A percentile compares a stretch with the other conserved stretches of the same genome.
Evolutionary conservation across 2,888 invertebrate genomes (phyloP).

Genomic region (Abrostola tripartita): DNA sequence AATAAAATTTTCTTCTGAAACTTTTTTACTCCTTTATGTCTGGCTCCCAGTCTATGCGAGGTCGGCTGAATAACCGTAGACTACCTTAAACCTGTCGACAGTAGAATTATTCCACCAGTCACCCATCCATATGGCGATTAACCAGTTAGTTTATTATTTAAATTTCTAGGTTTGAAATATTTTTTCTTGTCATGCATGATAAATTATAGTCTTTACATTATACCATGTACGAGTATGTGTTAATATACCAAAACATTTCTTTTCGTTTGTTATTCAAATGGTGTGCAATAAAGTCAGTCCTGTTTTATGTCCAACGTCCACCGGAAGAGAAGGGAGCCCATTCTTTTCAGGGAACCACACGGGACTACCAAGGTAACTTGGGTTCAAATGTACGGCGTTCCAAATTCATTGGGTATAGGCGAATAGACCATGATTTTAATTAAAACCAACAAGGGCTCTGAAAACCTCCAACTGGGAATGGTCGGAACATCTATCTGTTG

Average conservation of each 20-base stretch:
- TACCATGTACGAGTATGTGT: no score
- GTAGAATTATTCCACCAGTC: no score
- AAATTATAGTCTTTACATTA: no score
- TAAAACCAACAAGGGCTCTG: slow-evolving; percentile 30
- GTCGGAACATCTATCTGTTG: slow-evolving; percentile 26
- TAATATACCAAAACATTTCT: no score
- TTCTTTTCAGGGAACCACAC: neutral
- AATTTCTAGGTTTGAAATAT: no score
- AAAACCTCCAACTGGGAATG: slow-evolving; percentile 18
- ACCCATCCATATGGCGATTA: no score
- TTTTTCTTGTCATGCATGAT: no score
- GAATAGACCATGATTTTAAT: slow-evolving; percentile 27
- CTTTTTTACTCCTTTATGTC: neutral
- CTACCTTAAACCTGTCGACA: no score
- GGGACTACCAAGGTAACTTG: neutral
- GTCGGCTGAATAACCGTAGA: neutral
- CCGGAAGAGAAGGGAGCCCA: neutral
- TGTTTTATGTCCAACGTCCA: neutral
- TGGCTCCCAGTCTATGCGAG: neutral
- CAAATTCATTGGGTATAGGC: neutral
- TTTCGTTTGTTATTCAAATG: no score
- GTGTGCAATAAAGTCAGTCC: no score
- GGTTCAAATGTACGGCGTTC: neutral
- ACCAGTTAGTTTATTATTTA: no score
- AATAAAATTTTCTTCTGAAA: slow-evolving; percentile 4